These are phyloP conservation scores for Cricetomys ansorgei DNA, from an alignment of 2,113 vertebrate genomes.

Conservation along the genomic window DNA sequence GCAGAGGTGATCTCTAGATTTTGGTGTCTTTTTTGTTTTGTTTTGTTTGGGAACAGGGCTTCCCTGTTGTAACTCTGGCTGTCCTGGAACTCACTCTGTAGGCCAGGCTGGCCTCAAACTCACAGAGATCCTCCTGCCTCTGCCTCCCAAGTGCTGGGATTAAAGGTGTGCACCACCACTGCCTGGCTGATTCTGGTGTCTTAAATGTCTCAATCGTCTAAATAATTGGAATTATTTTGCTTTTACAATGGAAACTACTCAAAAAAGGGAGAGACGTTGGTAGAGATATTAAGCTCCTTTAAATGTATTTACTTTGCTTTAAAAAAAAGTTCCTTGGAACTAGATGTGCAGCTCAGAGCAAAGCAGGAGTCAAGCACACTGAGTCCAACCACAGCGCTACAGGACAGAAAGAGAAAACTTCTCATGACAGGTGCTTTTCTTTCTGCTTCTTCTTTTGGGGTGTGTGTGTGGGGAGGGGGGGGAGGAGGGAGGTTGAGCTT, in stretches of 20 bases:
- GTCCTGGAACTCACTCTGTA: too few species aligned
- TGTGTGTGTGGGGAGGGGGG: too few species aligned
- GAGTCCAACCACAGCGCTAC: neutral
- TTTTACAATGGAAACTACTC: constrained; percentile 4
- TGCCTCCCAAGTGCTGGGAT: too few species aligned
- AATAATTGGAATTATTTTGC: neutral
- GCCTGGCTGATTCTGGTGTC: neutral
- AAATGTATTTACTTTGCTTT: neutral
- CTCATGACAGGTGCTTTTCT: neutral
- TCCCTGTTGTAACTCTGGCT: too few species aligned
- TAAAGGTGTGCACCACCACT: too few species aligned
- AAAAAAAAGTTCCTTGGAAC: neutral
- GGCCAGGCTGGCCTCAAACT: too few species aligned
- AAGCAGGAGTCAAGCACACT: neutral
- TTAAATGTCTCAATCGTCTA: neutral
- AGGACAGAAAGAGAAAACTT: neutral
- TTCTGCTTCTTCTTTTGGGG: too few species aligned
- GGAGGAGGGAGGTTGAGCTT: too few species aligned
- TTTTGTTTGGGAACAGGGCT: too few species aligned
- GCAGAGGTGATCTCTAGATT: neutral
- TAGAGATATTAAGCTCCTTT: neutral
- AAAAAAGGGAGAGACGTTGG: neutral
- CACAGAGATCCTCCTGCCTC: too few species aligned
- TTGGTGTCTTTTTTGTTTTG: neutral
- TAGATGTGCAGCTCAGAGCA: neutral